phyloP scores from a whole-genome alignment of 1,140 invertebrate species.

The Saxidomus purpurata region DNA sequence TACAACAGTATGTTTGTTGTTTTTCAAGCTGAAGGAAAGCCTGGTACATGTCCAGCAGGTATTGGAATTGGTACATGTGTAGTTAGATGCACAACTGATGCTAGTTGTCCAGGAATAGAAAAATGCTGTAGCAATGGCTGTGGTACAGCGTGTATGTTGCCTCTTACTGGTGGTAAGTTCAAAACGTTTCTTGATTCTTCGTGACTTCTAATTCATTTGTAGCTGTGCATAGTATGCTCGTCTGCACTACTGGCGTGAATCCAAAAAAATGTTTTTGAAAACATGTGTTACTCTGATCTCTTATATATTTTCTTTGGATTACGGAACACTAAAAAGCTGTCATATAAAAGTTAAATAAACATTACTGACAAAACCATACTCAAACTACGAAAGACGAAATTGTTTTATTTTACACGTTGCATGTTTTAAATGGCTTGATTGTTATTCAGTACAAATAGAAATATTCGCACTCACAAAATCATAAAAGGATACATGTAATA shows the following conservation, averaged over 20 bases:
- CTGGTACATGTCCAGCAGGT: background rate
- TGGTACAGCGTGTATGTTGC: slow-evolving; percentile 17
- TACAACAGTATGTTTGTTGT: too few relatives aligned
- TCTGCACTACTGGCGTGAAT: background rate
- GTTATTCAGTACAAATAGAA: too few relatives aligned
- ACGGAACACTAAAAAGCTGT: too few relatives aligned
- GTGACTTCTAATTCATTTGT: too few relatives aligned
- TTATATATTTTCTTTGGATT: background rate
- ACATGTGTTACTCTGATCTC: background rate
- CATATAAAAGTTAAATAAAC: too few relatives aligned
- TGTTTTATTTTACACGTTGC: too few relatives aligned
- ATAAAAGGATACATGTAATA: too few relatives aligned
- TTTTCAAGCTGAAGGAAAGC: slow-evolving; percentile 1
- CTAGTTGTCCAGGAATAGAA: background rate
- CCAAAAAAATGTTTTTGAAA: background rate
- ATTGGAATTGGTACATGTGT: slow-evolving; percentile 24
- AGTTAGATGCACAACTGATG: slow-evolving; percentile 26
- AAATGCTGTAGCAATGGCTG: slow-evolving; percentile 59
- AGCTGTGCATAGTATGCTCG: background rate
- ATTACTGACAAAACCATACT: too few relatives aligned
- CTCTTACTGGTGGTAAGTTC: background rate
- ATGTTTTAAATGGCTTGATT: too few relatives aligned
- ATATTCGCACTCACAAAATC: too few relatives aligned
- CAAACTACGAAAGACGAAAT: too few relatives aligned
- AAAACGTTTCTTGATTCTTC: background rate